These are phyloP conservation scores for Sphaerophoria rueppellii DNA, from an alignment of 2,888 invertebrate species.

Conservation along the genomic window DNA sequence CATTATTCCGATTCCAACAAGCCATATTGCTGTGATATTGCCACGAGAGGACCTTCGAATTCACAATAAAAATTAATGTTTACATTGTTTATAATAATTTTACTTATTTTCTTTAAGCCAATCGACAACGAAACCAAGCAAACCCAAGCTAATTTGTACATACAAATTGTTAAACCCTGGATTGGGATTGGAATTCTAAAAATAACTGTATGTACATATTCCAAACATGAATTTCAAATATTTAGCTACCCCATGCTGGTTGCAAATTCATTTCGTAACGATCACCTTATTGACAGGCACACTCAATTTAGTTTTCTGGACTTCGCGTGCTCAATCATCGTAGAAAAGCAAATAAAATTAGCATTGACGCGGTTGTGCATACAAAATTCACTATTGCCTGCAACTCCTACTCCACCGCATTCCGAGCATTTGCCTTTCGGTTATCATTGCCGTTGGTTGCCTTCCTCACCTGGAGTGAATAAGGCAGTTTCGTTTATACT, in stretches of 20 bases:
- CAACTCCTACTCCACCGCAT: neutral
- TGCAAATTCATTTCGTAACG: slow-evolving; percentile 63
- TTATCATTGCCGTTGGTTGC: neutral
- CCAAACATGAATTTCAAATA: slow-evolving; percentile 65
- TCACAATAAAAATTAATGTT: too few species aligned
- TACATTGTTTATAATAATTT: neutral
- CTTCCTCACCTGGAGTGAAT: slow-evolving; percentile 35
- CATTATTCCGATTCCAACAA: too few species aligned
- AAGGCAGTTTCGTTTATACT: slow-evolving; percentile 30
- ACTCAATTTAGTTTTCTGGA: slow-evolving; percentile 55
- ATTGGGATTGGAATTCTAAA: neutral
- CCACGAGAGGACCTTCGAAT: too few species aligned
- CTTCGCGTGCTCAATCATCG: slow-evolving; percentile 69
- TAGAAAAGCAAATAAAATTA: slow-evolving; percentile 69
- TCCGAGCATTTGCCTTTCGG: too few species aligned
- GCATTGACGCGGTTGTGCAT: slow-evolving; percentile 68
- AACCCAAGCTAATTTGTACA: slow-evolving; percentile 25
- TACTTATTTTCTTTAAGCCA: neutral
- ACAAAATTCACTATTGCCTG: slow-evolving; percentile 55
- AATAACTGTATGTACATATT: slow-evolving; percentile 1
- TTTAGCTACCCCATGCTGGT: slow-evolving; percentile 67
- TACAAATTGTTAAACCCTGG: too few species aligned
- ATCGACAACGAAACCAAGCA: slow-evolving; percentile 1
- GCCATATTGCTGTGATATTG: too few species aligned
- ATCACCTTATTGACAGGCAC: slow-evolving; percentile 61